Percentiles rank a stretch among this genome's conserved stretches.
Conservation (phyloP, 2,888 invertebrate genomes). For the Xanthorhoe designata region DNA sequence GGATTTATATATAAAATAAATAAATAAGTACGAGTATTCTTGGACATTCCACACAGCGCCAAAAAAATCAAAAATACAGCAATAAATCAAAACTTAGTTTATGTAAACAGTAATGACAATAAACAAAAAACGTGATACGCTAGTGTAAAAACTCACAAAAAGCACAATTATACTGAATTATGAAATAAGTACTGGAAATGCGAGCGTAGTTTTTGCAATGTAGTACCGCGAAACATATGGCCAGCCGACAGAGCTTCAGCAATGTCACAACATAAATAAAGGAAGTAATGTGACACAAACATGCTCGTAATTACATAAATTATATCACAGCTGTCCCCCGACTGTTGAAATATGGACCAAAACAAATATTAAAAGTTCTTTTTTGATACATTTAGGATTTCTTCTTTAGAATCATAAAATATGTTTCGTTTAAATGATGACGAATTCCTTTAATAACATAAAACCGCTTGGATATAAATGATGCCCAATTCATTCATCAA, state of each 20-base stretch:
- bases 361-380: slow-evolving; percentile 58
- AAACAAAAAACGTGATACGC: background rate
- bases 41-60: no score
- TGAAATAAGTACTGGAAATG: slow-evolving; percentile 69
- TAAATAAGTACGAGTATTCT: no score
- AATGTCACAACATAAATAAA: slow-evolving; percentile 33
- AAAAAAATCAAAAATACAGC: no score
- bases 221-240: slow-evolving; percentile 60
- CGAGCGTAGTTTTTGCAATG: slow-evolving; percentile 65
- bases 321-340: slow-evolving; percentile 62
- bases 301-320: slow-evolving; percentile 74
- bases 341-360: slow-evolving; percentile 75
- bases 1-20: no score
- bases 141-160: slow-evolving; percentile 21
- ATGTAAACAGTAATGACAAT: background rate
- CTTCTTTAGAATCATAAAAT: slow-evolving; percentile 1
- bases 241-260: slow-evolving; percentile 43
- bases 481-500: slow-evolving; percentile 35
- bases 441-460: slow-evolving; percentile 18
- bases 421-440: slow-evolving; percentile 14
- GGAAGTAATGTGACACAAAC: slow-evolving; percentile 54
- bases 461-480: slow-evolving; percentile 20
- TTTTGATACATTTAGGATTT: slow-evolving; percentile 3
- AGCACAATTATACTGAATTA: slow-evolving; percentile 64
- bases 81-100: no score